phyloP scores from a whole-genome alignment of 2,113 vertebrate genomes.

The Nothobranchius kuhntae region DNA sequence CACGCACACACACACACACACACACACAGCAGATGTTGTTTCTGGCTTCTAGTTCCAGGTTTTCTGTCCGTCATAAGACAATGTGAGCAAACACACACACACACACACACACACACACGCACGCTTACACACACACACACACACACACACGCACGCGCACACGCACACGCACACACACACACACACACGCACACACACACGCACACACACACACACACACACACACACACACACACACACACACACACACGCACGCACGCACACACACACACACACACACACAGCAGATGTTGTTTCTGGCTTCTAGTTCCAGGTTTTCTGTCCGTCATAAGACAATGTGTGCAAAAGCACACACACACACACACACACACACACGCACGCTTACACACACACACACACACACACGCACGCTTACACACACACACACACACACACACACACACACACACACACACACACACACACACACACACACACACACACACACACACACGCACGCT shows the following conservation, averaged over 20 bases:
- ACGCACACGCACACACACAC: too few species aligned
- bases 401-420: too few species aligned
- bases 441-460: slow-evolving; percentile 39
- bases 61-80: slow-evolving; percentile 48
- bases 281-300: slow-evolving; percentile 98
- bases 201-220: background rate
- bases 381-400: slow-evolving; percentile 42
- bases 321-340: slow-evolving; percentile 28
- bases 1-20: background rate
- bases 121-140: slow-evolving; percentile 38
- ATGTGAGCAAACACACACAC: slow-evolving; percentile 74
- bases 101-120: slow-evolving; percentile 45
- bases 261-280: background rate
- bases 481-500: too few species aligned
- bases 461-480: too few species aligned
- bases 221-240: slow-evolving; percentile 29
- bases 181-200: slow-evolving; percentile 37
- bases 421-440: too few species aligned
- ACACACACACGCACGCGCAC: background rate
- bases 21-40: slow-evolving; percentile 91
- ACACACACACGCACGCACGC: too few species aligned
- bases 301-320: slow-evolving; percentile 86
- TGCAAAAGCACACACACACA: slow-evolving; percentile 77
- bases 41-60: slow-evolving; percentile 91
- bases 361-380: too few species aligned